Conservation (phyloP, 2,113 vertebrate species). For the Hiodon tergisus region DNA sequence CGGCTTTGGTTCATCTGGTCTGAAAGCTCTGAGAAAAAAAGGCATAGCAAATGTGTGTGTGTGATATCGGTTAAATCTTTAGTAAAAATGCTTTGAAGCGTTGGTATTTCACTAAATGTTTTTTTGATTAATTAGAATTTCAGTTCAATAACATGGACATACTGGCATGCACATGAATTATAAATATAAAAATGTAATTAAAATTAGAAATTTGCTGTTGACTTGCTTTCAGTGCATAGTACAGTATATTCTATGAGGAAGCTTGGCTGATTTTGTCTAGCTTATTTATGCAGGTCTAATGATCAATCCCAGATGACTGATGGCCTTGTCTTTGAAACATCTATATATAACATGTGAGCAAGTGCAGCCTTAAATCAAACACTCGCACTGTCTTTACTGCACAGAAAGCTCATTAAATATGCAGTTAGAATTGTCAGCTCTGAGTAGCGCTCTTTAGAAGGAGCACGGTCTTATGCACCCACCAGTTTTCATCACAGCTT, state of each 20-base stretch:
- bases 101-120: too few relatives aligned
- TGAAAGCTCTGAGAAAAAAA: too few relatives aligned
- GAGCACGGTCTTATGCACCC: neutral
- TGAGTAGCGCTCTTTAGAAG: neutral
- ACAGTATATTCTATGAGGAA: neutral
- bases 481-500: neutral
- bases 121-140: too few relatives aligned
- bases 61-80: too few relatives aligned
- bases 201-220: too few relatives aligned
- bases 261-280: neutral
- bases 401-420: conserved; percentile 6
- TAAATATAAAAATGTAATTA: too few relatives aligned
- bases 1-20: too few relatives aligned
- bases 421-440: conserved; percentile 5
- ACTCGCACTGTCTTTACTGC: neutral
- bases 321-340: conserved; percentile 10
- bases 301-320: neutral
- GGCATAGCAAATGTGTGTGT: too few relatives aligned
- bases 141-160: too few relatives aligned
- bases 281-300: neutral
- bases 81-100: too few relatives aligned
- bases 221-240: too few relatives aligned
- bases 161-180: too few relatives aligned
- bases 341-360: neutral
- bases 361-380: conserved; percentile 6